Percentiles rank a stretch among this genome's conserved stretches.
phyloP scores from a whole-genome alignment of 2,888 invertebrate species.

The Apodemia duryi region DNA sequence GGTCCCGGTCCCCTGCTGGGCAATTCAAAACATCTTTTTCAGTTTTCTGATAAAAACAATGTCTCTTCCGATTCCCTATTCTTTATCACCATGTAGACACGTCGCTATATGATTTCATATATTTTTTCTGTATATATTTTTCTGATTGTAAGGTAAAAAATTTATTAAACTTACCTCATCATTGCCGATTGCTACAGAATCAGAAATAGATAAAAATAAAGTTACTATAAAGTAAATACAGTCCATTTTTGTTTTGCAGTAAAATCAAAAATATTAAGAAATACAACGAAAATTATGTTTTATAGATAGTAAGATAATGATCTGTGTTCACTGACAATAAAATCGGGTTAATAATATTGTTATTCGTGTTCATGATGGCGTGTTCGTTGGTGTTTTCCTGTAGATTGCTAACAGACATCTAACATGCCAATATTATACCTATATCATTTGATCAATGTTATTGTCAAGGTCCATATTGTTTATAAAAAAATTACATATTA shows the following conservation, averaged over 20 bases:
- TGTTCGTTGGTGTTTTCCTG: constrained; percentile 7
- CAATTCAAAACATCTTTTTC: no score
- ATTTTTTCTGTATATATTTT: no score
- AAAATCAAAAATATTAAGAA: constrained; percentile 3
- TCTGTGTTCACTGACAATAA: constrained; percentile 10
- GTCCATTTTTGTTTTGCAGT: constrained; percentile 11
- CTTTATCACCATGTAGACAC: no score
- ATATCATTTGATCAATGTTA: constrained; percentile 2
- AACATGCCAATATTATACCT: constrained; percentile 13
- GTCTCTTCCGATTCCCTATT: no score
- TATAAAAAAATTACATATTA: not conserved
- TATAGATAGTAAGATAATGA: constrained; percentile 17
- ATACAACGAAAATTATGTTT: constrained; percentile 5
- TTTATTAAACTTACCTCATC: constrained; percentile 22
- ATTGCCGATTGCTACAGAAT: constrained; percentile 19
- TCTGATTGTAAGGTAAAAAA: no score
- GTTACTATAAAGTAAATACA: constrained; percentile 8
- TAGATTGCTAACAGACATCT: constrained; percentile 12
- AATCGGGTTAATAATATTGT: constrained; percentile 8
- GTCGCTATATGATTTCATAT: no score
- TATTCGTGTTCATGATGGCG: constrained; percentile 18
- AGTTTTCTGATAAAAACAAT: no score
- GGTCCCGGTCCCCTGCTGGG: no score
- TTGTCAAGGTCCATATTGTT: not conserved
- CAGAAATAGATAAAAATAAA: not conserved